A percentile compares a stretch with the other conserved stretches of the same genome.
phyloP scores from a whole-genome alignment of 2,113 vertebrate genomes.

The Marmota monax region DNA sequence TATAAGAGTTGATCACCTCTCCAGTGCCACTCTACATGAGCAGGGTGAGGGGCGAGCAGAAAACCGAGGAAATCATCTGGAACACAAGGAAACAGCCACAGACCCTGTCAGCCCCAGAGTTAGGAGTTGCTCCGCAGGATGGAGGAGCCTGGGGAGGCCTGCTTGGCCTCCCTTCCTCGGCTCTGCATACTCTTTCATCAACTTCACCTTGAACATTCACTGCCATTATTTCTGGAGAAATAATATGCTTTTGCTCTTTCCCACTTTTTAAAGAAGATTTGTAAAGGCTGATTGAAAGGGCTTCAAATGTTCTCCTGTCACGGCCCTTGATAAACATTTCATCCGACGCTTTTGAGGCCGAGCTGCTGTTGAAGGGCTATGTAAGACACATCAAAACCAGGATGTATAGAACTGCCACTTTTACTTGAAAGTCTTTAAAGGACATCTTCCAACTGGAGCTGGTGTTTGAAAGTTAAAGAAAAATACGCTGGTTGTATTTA shows the following conservation, averaged over 20 bases:
- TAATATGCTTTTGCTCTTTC: not conserved
- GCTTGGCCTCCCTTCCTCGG: too few species aligned
- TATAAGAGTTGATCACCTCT: conserved; percentile 75
- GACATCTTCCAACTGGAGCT: not conserved
- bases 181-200: not conserved
- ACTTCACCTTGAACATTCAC: conserved; percentile 43
- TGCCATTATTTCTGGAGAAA: conserved; percentile 39
- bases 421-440: conserved; percentile 43
- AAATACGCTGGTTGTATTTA: not conserved
- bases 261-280: conserved; percentile 32
- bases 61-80: not conserved
- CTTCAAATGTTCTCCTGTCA: conserved; percentile 60
- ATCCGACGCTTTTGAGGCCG: not conserved
- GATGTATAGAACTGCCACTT: not conserved
- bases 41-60: not conserved
- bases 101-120: not conserved
- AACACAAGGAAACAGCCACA: not conserved
- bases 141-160: not conserved
- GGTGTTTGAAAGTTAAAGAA: not conserved
- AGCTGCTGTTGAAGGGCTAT: not conserved
- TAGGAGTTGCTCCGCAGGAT: not conserved
- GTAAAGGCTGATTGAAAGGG: conserved; percentile 68
- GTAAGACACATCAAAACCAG: conserved; percentile 46
- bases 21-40: not conserved
- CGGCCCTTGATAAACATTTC: conserved; percentile 43